phyloP scores from a whole-genome alignment of 2,113 vertebrate species.

The Cairina moschata region DNA sequence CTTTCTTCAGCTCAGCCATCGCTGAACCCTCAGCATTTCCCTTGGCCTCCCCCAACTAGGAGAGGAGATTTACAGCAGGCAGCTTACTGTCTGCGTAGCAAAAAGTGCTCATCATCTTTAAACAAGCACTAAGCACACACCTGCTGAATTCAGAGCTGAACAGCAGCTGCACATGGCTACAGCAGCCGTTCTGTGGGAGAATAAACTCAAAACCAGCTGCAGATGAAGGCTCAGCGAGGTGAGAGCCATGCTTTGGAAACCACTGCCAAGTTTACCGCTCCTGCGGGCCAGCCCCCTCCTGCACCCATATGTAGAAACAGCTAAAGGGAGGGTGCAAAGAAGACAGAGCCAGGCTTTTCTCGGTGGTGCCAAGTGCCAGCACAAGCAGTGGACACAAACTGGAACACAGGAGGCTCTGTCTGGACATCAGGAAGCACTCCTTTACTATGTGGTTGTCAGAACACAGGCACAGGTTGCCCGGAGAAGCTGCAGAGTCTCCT shows the following conservation, averaged over 20 bases:
- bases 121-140: accelerated
- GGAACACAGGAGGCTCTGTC: neutral
- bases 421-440: neutral
- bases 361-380: neutral
- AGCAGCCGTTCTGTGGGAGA: neutral
- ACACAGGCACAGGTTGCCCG: neutral
- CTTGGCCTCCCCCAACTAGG: neutral
- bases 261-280: accelerated
- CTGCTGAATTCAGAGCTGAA: neutral
- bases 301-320: neutral
- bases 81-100: neutral
- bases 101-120: neutral
- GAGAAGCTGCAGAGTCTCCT: neutral
- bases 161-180: accelerated
- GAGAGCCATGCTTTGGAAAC: neutral
- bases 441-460: neutral
- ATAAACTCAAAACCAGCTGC: neutral
- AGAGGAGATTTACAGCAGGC: neutral
- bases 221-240: neutral
- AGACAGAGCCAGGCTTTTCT: neutral
- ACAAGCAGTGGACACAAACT: accelerated
- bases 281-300: accelerated
- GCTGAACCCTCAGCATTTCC: neutral
- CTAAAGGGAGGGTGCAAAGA: neutral
- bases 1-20: neutral